Conservation (phyloP, 2,888 invertebrate genomes). For the Pandemis cinnamomeana region DNA sequence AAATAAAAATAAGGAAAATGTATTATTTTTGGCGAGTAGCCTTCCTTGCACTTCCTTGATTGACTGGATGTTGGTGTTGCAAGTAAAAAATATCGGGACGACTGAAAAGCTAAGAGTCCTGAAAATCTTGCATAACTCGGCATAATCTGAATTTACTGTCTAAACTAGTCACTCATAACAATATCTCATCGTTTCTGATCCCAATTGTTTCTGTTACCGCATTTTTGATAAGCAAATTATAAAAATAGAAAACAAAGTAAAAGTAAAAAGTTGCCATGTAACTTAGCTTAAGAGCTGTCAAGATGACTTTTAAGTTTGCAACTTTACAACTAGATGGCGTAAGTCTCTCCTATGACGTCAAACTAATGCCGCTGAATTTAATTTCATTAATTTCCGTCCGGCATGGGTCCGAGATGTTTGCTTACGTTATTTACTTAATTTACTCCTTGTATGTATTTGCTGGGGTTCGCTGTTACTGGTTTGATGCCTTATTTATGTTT, state of each 20-base stretch:
- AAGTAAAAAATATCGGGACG: slow-evolving; percentile 53
- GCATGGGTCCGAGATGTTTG: slow-evolving; percentile 38
- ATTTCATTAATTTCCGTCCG: slow-evolving; percentile 41
- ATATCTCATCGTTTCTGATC: background rate
- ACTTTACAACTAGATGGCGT: slow-evolving; percentile 34
- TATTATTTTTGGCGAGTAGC: slow-evolving; percentile 63
- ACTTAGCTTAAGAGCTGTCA: slow-evolving; percentile 34
- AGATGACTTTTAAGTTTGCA: slow-evolving; percentile 30
- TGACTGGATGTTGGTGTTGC: slow-evolving; percentile 67
- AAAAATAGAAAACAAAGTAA: background rate
- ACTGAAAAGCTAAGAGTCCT: slow-evolving; percentile 35
- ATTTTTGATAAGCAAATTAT: background rate
- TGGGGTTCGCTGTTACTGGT: slow-evolving; percentile 4
- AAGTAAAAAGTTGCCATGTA: slow-evolving; percentile 36
- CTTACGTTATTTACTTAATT: slow-evolving; percentile 37
- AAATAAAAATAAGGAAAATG: slow-evolving; percentile 69
- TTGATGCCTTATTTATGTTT: slow-evolving; percentile 33
- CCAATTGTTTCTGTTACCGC: background rate
- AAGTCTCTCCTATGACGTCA: slow-evolving; percentile 39
- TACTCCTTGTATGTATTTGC: slow-evolving; percentile 34
- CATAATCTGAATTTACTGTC: background rate
- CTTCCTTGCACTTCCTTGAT: slow-evolving; percentile 74
- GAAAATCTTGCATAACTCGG: slow-evolving; percentile 9
- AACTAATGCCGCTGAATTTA: slow-evolving; percentile 42
- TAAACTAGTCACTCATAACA: background rate